Evolutionary conservation across 2,113 vertebrate genomes (phyloP).

Genomic region (Struthio camelus): DNA sequence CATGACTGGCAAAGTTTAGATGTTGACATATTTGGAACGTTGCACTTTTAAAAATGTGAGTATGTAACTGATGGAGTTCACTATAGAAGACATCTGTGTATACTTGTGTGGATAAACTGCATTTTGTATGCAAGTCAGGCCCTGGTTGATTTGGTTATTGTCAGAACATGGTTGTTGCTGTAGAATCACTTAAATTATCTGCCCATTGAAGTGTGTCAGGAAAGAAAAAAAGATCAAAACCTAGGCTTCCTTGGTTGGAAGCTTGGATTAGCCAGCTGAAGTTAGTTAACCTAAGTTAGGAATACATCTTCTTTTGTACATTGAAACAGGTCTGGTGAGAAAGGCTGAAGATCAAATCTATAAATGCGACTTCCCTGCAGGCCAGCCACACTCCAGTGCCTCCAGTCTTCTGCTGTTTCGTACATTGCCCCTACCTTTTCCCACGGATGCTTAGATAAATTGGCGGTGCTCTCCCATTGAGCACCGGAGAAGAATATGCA

Average conservation of each 20-base stretch:
- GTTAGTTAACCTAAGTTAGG: slow-evolving; percentile 7
- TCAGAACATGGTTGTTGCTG: neutral
- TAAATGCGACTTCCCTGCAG: neutral
- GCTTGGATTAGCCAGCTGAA: neutral
- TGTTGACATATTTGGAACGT: neutral
- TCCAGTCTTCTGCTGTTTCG: neutral
- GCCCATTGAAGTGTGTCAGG: neutral
- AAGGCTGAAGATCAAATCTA: neutral
- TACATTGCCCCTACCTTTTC: neutral
- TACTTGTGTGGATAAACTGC: neutral
- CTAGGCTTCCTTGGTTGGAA: neutral
- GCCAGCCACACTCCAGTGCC: neutral
- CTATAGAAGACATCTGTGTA: neutral
- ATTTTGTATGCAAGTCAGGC: neutral
- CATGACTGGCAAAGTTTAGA: neutral
- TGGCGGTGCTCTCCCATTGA: neutral
- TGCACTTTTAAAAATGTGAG: neutral
- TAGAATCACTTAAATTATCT: neutral
- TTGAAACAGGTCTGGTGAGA: neutral
- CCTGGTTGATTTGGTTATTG: neutral
- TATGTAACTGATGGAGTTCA: neutral
- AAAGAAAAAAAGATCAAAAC: neutral
- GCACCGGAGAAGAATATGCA: neutral
- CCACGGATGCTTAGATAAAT: neutral
- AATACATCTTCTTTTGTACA: neutral